Evolutionary conservation across 2,113 vertebrate genomes (phyloP), one percentile per base, ranked within the genome.

Genomic region (Chelonoidis abingdonii): DNA sequence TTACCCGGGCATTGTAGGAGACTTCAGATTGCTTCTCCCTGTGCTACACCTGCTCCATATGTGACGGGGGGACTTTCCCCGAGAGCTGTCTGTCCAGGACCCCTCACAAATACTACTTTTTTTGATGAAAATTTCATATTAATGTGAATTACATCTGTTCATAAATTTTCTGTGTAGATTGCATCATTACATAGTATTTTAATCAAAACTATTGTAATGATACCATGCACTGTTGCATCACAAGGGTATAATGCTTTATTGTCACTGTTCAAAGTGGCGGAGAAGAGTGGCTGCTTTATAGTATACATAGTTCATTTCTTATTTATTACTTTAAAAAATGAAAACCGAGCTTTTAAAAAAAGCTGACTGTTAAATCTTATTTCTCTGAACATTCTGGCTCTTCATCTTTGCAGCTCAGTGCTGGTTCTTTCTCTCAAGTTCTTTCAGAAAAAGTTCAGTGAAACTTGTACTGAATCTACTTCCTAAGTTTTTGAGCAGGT

Each of bases 401-500:
- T 6, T 80, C 84, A 8, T 80, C 84, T 47, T 84, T 94, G 56
- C 25, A 72, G 35, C 50, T 96, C 84, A 93, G 65, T 89, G 72
- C 35, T 17, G 24, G 13, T n/a, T 86, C 38, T n/a, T 96, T 92
- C 94, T 75, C 89, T 96, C 90, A 95, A 85, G 88, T 87, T 65
- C 31, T 92, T 96, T 88, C 41, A 85, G 84, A 93, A 95, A 93
- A 89, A 91, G 94, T 75, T 75, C n/a, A 38, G 9, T 75, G 38
- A 84, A 3, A 59, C 81, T 91, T 62, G 21, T 91, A 31, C 87
- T 83, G 65, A 87, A 83, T 95, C 96, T 97, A 81, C 97, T 96
- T 97, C 85, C 90, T 79, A 65, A 56, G 81, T 97, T 97, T 97
- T 97, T 92, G 97, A 78, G 41, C 94, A 94, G 9, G 87, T 95